A percentile compares a stretch with the other conserved stretches of the same genome.
These are phyloP conservation scores for Catharus bicknelli DNA, from an alignment of 2,113 vertebrate species.

Conservation along the genomic window DNA sequence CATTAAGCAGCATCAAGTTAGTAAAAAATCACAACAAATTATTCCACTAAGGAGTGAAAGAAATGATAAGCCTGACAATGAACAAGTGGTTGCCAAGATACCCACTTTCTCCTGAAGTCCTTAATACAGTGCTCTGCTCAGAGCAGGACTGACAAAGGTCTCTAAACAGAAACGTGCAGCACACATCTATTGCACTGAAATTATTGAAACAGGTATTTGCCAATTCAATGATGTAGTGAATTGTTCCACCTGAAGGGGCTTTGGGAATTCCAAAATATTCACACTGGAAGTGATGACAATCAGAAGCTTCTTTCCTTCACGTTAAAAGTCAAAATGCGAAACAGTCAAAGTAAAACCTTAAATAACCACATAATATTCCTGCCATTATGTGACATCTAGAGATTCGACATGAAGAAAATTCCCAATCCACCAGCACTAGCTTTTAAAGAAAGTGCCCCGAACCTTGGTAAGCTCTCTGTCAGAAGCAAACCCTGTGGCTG, in stretches of 20 bases:
- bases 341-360: not conserved
- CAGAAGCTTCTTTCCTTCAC: not conserved
- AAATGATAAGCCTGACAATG: not conserved
- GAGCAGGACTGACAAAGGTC: not conserved
- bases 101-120: not conserved
- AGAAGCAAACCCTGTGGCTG: not conserved
- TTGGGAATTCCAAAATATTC: not conserved
- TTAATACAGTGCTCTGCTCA: not conserved
- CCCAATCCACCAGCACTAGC: not conserved
- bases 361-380: not conserved
- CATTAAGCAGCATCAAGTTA: not conserved
- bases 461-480: not conserved
- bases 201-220: not conserved
- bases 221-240: not conserved
- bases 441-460: not conserved
- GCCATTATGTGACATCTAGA: not conserved
- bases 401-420: not conserved
- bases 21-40: not conserved
- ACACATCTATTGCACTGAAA: not conserved
- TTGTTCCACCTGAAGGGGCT: not conserved
- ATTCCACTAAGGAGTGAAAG: not conserved
- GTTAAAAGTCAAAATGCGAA: not conserved
- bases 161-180: not conserved
- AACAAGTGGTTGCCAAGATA: constrained; percentile 20
- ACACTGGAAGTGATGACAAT: not conserved